Evolutionary conservation across 2,797 vertebrate genomes (phyloP).

Genomic region (Borostomias antarcticus): DNA sequence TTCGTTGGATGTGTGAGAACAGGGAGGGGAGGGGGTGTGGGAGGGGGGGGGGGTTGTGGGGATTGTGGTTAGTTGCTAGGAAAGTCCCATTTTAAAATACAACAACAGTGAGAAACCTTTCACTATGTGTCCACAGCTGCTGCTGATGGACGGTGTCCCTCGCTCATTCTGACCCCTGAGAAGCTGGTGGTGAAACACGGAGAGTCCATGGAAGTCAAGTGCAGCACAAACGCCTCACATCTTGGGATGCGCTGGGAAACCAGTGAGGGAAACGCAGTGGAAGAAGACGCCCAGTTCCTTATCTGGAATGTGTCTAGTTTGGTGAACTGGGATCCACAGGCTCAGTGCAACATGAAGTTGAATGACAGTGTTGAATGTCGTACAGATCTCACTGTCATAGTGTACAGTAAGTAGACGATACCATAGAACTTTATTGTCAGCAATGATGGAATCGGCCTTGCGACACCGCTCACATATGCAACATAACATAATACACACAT

Average conservation of each 20-base stretch:
- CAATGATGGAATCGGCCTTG: no score
- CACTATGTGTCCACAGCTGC: constrained; percentile 44
- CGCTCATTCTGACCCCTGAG: constrained; percentile 32
- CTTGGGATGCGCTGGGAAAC: constrained; percentile 49
- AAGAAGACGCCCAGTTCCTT: fast-evolving
- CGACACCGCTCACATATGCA: no score
- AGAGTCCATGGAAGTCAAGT: constrained; percentile 42
- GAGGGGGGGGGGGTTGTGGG: no score
- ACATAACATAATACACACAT: no score
- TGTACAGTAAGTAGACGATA: constrained; percentile 46
- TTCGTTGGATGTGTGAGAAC: neutral
- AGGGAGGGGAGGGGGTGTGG: neutral
- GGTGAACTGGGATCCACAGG: neutral
- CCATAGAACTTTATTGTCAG: no score
- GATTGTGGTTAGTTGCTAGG: no score
- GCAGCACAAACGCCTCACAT: constrained; percentile 12
- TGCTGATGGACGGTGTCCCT: constrained; percentile 13
- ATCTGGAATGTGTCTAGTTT: constrained; percentile 21
- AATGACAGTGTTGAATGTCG: neutral
- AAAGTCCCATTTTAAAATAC: no score
- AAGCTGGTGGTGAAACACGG: constrained; percentile 28
- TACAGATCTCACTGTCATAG: neutral
- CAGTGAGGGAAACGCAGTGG: fast-evolving
- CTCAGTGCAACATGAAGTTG: constrained; percentile 15
- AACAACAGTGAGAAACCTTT: neutral